A percentile compares a stretch with the other conserved stretches of the same genome.
Conservation (phyloP, 2,797 vertebrate species). For the Numenius phaeopus region DNA sequence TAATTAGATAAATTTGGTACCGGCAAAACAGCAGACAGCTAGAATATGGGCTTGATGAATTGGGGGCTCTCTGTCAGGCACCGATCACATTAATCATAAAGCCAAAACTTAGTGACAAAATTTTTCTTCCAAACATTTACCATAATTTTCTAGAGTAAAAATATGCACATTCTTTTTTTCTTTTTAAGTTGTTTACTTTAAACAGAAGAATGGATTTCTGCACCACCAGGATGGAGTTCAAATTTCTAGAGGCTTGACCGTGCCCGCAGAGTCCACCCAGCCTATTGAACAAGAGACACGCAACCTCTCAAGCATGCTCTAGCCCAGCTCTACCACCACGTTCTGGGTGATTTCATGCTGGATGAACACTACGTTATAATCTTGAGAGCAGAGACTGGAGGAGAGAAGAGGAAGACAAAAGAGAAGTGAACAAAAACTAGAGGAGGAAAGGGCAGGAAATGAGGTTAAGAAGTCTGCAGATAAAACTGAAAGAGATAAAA, state of each 20-base stretch:
- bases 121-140: constrained; percentile 71
- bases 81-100: constrained; percentile 86
- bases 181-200: background rate
- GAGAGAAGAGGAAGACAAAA: background rate
- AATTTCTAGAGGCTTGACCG: background rate
- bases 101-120: constrained; percentile 72
- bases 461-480: background rate
- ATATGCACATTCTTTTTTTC: background rate
- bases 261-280: background rate
- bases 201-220: background rate
- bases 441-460: background rate
- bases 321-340: background rate
- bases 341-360: background rate
- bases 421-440: background rate
- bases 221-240: background rate
- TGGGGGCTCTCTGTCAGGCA: constrained; percentile 80
- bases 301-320: background rate
- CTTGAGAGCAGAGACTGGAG: background rate
- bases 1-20: constrained; percentile 87
- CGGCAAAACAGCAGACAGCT: constrained; percentile 73
- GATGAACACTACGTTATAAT: background rate
- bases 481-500: background rate
- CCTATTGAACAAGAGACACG: accelerated
- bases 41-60: constrained; percentile 86
- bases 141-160: constrained; percentile 22